A percentile compares a stretch with the other conserved stretches of the same genome.
These are phyloP conservation scores for Actinemys pallida DNA, from an alignment of 2,113 vertebrate genomes.

Conservation along the genomic window DNA sequence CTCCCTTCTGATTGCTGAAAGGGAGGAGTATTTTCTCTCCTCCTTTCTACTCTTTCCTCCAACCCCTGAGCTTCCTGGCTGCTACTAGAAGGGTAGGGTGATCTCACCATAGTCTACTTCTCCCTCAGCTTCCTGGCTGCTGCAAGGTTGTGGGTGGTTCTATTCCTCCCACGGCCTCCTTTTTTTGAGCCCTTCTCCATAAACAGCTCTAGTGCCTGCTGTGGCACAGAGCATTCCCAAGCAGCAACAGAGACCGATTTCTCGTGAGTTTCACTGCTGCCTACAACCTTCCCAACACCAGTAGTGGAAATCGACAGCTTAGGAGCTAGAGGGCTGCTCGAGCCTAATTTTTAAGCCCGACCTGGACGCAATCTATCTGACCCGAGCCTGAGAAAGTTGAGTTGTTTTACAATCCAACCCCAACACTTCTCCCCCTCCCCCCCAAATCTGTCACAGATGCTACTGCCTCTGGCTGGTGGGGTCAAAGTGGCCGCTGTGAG, in stretches of 20 bases:
- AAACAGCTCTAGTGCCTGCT: not conserved
- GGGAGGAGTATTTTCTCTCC: not conserved
- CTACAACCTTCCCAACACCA: not conserved
- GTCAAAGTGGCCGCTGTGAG: not conserved
- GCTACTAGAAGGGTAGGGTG: not conserved
- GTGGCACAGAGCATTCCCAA: not conserved
- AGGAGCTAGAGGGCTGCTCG: accelerated
- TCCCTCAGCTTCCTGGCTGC: not conserved
- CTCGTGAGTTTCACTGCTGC: not conserved
- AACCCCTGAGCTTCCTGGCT: not conserved
- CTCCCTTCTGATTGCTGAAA: not conserved
- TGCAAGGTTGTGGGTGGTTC: not conserved
- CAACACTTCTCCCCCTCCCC: not conserved
- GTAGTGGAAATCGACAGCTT: not conserved
- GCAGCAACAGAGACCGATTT: not conserved
- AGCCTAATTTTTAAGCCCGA: not conserved
- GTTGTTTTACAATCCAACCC: not conserved
- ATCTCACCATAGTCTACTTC: not conserved
- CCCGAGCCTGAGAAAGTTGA: not conserved
- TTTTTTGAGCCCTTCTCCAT: not conserved
- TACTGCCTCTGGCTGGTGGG: not conserved
- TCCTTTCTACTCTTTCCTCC: not conserved
- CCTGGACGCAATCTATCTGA: not conserved
- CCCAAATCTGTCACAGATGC: not conserved
- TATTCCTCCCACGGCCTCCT: not conserved